These are phyloP conservation scores for Alligator mississippiensis DNA, from an alignment of 2,113 vertebrate species.

Conservation along the genomic window DNA sequence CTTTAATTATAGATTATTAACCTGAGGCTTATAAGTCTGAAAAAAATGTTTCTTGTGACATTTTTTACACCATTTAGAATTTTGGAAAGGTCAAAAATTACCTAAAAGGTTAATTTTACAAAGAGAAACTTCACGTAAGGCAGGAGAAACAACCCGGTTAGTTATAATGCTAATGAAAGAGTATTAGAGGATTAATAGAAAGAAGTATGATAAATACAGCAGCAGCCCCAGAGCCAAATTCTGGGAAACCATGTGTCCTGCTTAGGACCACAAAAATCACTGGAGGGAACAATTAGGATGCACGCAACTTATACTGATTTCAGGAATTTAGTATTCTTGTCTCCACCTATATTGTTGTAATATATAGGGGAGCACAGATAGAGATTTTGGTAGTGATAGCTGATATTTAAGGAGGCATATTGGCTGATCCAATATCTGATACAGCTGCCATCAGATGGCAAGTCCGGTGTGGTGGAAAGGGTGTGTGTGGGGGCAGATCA, in stretches of 20 bases:
- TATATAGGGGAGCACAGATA: too few species aligned
- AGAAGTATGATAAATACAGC: neutral
- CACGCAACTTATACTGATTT: neutral
- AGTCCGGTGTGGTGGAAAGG: too few species aligned
- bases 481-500: too few species aligned
- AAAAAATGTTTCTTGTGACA: conserved; percentile 1
- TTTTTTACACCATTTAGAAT: neutral
- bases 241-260: neutral
- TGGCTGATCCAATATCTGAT: too few species aligned
- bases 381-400: too few species aligned
- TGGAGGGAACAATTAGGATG: neutral
- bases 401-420: too few species aligned
- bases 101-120: neutral
- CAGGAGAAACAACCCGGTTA: neutral
- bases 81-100: neutral
- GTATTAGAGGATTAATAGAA: neutral
- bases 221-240: neutral
- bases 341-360: too few species aligned
- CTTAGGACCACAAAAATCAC: neutral
- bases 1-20: neutral
- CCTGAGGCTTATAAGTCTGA: neutral
- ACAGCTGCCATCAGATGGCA: too few species aligned
- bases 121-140: neutral
- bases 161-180: neutral
- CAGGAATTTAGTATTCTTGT: neutral